Evolutionary conservation across 2,888 invertebrate genomes (phyloP).

Genomic region (Norana najaformis): DNA sequence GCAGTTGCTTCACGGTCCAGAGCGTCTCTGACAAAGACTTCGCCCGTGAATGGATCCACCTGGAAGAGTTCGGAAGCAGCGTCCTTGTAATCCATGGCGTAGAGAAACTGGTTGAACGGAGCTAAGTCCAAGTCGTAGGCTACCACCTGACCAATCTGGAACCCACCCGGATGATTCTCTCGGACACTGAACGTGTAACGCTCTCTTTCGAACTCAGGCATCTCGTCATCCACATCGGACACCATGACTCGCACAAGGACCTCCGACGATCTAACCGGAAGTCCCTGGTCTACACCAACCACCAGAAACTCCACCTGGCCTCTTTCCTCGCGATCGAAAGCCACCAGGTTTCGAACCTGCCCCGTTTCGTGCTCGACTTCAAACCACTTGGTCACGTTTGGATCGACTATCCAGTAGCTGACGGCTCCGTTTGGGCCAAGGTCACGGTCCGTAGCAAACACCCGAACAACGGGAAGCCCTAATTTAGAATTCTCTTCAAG

Average conservation of each 20-base stretch:
- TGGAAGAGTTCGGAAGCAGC: constrained; percentile 3
- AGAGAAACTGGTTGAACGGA: neutral
- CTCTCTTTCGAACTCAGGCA: constrained; percentile 31
- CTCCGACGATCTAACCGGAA: constrained; percentile 27
- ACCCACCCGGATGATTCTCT: constrained; percentile 27
- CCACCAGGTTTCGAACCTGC: constrained; percentile 26
- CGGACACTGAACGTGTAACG: constrained; percentile 32
- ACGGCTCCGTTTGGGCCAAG: constrained; percentile 83
- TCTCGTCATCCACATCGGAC: constrained; percentile 35
- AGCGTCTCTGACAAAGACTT: constrained; percentile 18
- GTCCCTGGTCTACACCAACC: constrained; percentile 41
- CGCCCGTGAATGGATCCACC: constrained; percentile 28
- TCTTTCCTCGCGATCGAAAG: constrained; percentile 41
- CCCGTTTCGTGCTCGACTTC: constrained; percentile 36
- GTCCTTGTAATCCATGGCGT: neutral
- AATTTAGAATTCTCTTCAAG: constrained; percentile 80
- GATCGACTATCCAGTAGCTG: constrained; percentile 80
- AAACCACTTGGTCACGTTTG: constrained; percentile 69
- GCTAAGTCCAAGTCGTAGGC: constrained; percentile 35
- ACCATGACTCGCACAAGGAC: constrained; percentile 32
- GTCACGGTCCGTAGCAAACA: constrained; percentile 86
- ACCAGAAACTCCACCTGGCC: constrained; percentile 36
- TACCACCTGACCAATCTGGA: constrained; percentile 33
- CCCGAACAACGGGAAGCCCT: constrained; percentile 70
- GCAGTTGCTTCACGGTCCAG: constrained; percentile 34